These are phyloP conservation scores for Alectoris magna DNA, from an alignment of 2,797 vertebrate species.

Conservation along the genomic window DNA sequence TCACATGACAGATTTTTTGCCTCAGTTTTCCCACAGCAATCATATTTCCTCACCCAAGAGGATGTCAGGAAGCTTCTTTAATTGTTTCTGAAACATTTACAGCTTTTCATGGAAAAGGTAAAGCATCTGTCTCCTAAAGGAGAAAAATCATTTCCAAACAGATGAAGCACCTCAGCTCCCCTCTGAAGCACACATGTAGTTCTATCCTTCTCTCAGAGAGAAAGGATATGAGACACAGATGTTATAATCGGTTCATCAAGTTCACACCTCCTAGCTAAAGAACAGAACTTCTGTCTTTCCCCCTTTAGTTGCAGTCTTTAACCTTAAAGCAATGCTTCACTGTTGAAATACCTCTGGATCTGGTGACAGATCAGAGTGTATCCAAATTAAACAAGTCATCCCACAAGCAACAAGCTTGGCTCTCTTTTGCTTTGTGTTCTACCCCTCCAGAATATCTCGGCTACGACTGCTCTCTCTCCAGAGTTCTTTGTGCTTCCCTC, in stretches of 20 bases:
- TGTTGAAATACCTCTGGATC: not conserved
- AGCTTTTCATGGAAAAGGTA: constrained; percentile 68
- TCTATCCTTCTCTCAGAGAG: constrained; percentile 27
- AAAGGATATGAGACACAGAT: constrained; percentile 33
- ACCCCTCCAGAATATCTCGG: not conserved
- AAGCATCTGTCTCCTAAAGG: constrained; percentile 64
- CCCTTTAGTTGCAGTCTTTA: not conserved
- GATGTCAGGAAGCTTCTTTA: constrained; percentile 69
- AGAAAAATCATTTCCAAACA: constrained; percentile 64
- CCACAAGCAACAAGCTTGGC: not conserved
- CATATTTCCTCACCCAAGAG: constrained; percentile 69
- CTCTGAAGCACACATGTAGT: constrained; percentile 23
- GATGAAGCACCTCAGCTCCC: constrained; percentile 34
- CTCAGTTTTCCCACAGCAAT: constrained; percentile 71
- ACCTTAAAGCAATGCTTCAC: not conserved
- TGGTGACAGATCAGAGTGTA: not conserved
- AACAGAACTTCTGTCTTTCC: not conserved
- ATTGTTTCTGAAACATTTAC: constrained; percentile 75
- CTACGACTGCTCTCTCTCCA: not conserved
- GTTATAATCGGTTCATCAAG: not conserved
- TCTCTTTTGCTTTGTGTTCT: not conserved
- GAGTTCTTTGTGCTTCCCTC: not conserved
- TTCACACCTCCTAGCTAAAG: not conserved
- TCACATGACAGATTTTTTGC: constrained; percentile 69
- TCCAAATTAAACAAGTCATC: not conserved